Base-by-base conservation (phyloP, 30 jellyfish, hydroid and myxozoan species). In the Sanderia malayensis region DNA sequence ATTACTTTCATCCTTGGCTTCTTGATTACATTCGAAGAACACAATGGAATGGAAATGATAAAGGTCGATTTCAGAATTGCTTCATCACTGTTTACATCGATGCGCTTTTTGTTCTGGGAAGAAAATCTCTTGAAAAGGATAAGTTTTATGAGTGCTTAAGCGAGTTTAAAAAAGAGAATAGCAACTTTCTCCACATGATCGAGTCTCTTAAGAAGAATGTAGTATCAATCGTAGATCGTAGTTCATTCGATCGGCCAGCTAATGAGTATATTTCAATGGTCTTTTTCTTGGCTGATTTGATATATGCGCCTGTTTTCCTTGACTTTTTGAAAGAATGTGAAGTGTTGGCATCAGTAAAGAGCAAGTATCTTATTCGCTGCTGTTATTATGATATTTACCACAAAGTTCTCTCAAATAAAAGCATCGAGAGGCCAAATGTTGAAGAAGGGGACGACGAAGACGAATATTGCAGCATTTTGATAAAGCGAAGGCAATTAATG, bases 111-210 rank as follows among this genome's bases (percentile, higher is more conserved):
- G 46, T 23, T 6, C 45, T 72, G 21, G 73, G 64, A 25, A 28
- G 60, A 1, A 30, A 18, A 19, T 55, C 84, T 8, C 70, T 72
- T 28, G 61, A 57, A 44, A 72, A 72, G 41, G 84, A 72, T 52
- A 31, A 41, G 0, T 72, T 52, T 31, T 8, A n/a, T 18, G 28
- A 31, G 18, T 53, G 74, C 57, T 59, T 55, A 24, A 23, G 32
- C 11, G 84, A 72, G 22, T 72, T 72, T 44, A 18, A 9, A 28
- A 32, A 15, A 19, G 74, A 72, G 28, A 55, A 72, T n/a, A 34
- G 59, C 26, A 72, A 72, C 49, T 72, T 72, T 41, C 24, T 10
- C 23, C 20, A 52, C 59, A 66, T 57, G 44, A 55, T 72, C 64
- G 41, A 33, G 41, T 18, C 22, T 19, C 57, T 72, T 59, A 44